Conservation (phyloP, 2,113 vertebrate species). For the Salminus brasiliensis region DNA sequence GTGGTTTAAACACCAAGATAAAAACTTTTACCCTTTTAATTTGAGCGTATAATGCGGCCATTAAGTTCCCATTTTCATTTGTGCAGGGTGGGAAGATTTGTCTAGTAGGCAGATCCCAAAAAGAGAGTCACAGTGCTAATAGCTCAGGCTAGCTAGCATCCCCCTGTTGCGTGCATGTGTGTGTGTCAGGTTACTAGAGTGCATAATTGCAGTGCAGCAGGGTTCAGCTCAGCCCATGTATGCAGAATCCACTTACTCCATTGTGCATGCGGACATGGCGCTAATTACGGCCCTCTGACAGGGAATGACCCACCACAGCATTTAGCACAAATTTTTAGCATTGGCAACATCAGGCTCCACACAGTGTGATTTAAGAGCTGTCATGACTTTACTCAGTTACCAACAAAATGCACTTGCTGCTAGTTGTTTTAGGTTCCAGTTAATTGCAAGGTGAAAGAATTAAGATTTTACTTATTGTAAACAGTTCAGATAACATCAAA, state of each 20-base stretch:
- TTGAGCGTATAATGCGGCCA: slow-evolving; percentile 21
- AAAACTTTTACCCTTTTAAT: background rate
- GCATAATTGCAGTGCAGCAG: slow-evolving; percentile 36
- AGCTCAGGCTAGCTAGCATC: background rate
- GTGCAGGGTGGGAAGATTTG: background rate
- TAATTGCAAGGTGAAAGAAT: no score
- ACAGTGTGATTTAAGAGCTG: background rate
- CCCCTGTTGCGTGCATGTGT: slow-evolving; percentile 3
- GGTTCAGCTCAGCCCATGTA: slow-evolving; percentile 25
- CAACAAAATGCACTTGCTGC: no score
- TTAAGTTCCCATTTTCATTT: slow-evolving; percentile 27
- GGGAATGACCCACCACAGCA: background rate
- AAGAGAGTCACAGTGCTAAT: slow-evolving; percentile 17
- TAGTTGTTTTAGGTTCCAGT: no score
- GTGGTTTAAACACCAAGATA: slow-evolving; percentile 6
- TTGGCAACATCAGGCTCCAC: background rate
- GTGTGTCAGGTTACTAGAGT: slow-evolving; percentile 29
- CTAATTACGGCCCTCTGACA: slow-evolving; percentile 29
- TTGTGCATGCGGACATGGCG: background rate
- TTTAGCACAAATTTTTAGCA: no score
- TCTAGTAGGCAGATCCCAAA: slow-evolving; percentile 28
- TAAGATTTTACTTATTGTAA: no score
- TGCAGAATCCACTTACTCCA: slow-evolving; percentile 31
- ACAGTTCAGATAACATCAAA: no score
- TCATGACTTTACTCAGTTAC: no score